Conservation (phyloP, 2,888 invertebrate species). For the Acronicta aceris region DNA sequence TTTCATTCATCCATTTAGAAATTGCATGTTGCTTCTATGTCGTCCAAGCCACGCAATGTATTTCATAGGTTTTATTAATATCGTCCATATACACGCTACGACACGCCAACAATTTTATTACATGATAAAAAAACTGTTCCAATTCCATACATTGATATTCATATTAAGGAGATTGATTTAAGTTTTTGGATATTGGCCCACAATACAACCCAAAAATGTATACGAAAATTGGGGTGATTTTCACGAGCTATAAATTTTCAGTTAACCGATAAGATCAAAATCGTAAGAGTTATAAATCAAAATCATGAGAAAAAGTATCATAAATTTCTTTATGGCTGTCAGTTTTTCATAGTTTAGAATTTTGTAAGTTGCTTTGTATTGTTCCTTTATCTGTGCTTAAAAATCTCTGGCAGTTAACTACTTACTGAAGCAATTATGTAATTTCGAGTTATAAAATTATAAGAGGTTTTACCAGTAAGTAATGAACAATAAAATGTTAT, state of each 20-base stretch:
- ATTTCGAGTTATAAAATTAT: no score
- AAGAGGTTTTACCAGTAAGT: no score
- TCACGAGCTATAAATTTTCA: constrained; percentile 5
- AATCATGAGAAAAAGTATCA: neutral
- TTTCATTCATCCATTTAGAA: constrained; percentile 30
- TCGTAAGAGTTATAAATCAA: neutral
- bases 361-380: no score
- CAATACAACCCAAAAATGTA: neutral
- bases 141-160: constrained; percentile 41
- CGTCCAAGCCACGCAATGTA: constrained; percentile 22
- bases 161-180: constrained; percentile 41
- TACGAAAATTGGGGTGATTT: constrained; percentile 12
- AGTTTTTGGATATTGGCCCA: neutral
- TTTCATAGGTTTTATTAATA: constrained; percentile 45
- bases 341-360: no score
- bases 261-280: constrained; percentile 23
- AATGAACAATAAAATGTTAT: no score
- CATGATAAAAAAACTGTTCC: constrained; percentile 44
- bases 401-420: no score
- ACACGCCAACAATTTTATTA: constrained; percentile 36
- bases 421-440: no score
- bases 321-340: neutral
- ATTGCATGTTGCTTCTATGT: constrained; percentile 28
- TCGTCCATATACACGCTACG: constrained; percentile 38
- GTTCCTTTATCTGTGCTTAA: no score